Conservation (phyloP, 2,888 invertebrate genomes). For the Zaprionus obscuricornis region DNA sequence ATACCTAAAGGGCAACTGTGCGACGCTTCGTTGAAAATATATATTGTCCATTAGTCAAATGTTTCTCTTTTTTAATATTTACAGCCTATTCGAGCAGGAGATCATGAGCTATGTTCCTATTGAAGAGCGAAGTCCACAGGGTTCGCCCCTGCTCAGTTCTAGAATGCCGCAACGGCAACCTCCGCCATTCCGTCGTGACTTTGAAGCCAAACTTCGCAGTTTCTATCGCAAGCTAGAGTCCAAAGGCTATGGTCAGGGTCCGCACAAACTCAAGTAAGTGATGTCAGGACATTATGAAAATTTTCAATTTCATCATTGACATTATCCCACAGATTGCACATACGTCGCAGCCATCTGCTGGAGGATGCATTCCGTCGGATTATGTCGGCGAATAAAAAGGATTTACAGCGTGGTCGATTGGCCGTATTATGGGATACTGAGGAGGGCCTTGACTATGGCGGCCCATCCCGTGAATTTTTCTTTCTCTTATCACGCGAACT, state of each 20-base stretch:
- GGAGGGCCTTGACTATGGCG: constrained; percentile 98
- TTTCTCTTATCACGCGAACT: constrained; percentile 98
- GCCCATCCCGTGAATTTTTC: constrained; percentile 98
- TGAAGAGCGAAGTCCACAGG: constrained; percentile 85
- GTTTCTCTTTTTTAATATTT: constrained; percentile 66
- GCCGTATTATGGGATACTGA: constrained; percentile 98
- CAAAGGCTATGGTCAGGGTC: constrained; percentile 98
- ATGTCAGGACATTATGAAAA: background rate
- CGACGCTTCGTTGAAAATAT: no score
- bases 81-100: constrained; percentile 98
- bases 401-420: constrained; percentile 96
- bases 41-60: background rate
- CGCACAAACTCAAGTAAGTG: constrained; percentile 95
- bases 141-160: constrained; percentile 90
- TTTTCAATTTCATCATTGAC: background rate
- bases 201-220: constrained; percentile 96
- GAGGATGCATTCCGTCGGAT: constrained; percentile 98
- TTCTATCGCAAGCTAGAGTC: constrained; percentile 97
- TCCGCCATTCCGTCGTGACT: constrained; percentile 95
- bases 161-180: constrained; percentile 91
- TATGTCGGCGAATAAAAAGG: constrained; percentile 97
- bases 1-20: no score
- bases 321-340: constrained; percentile 88
- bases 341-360: constrained; percentile 95
- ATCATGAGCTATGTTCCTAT: constrained; percentile 98